phyloP scores from a whole-genome alignment of 2,113 vertebrate genomes.

The Dasyprocta punctata region DNA sequence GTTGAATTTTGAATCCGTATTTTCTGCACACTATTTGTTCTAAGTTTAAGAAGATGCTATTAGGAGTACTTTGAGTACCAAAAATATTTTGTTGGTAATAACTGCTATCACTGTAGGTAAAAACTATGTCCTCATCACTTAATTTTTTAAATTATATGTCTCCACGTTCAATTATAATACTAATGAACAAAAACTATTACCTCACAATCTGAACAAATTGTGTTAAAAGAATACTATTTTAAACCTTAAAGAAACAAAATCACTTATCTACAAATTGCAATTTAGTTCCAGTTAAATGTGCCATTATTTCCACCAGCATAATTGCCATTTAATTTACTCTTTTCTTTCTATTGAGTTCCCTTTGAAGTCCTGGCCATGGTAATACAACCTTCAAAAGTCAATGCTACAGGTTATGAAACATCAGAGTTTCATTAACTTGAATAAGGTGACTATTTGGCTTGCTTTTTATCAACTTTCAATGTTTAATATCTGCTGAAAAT shows the following conservation, averaged over 20 bases:
- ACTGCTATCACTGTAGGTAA: not conserved
- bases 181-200: not conserved
- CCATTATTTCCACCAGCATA: not conserved
- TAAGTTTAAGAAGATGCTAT: not conserved
- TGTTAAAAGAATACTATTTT: not conserved
- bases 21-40: not conserved
- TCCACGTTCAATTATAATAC: not conserved
- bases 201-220: not conserved
- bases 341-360: not conserved
- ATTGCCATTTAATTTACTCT: not conserved
- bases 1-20: not conserved
- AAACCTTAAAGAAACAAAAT: not conserved
- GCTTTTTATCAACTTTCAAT: not conserved
- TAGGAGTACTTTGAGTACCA: not conserved
- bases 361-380: not conserved
- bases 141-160: not conserved
- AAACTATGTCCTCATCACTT: not conserved
- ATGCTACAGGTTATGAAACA: conserved; percentile 10
- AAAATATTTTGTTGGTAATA: not conserved
- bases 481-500: not conserved
- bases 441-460: not conserved
- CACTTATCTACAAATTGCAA: not conserved
- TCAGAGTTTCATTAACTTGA: not conserved
- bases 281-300: conserved; percentile 14
- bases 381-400: not conserved